Conservation (phyloP, 1,140 invertebrate genomes). For the Camponotus floridanus region DNA sequence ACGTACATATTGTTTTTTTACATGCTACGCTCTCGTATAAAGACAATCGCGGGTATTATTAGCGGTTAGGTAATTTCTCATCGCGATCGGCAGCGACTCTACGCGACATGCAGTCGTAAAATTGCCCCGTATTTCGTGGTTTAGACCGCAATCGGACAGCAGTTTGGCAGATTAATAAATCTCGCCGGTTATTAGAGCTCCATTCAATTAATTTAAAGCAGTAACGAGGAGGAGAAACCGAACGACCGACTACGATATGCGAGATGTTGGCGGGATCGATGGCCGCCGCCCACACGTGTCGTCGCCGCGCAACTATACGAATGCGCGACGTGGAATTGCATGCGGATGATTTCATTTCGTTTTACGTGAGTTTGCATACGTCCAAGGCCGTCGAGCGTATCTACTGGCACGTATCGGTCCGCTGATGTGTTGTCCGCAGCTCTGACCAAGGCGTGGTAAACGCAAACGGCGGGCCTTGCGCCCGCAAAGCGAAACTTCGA, state of each 20-base stretch:
- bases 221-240: conserved; percentile 30
- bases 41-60: not conserved
- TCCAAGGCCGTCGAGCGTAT: conserved; percentile 67
- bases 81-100: too few relatives aligned
- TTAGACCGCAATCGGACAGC: not conserved
- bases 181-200: conserved; percentile 51
- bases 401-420: conserved; percentile 25
- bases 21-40: not conserved
- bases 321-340: conserved; percentile 64
- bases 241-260: not conserved
- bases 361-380: conserved; percentile 74
- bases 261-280: conserved; percentile 48
- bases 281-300: conserved; percentile 15
- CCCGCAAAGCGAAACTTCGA: conserved; percentile 7
- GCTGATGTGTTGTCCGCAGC: not conserved
- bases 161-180: conserved; percentile 58
- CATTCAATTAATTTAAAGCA: conserved; percentile 50
- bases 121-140: conserved; percentile 8
- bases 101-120: not conserved
- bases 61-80: conserved; percentile 7
- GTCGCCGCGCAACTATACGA: not conserved
- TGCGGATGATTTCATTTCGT: conserved; percentile 74
- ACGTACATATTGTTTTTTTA: not conserved
- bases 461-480: conserved; percentile 23
- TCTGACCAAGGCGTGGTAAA: conserved; percentile 46